These are phyloP conservation scores for Hesperia comma DNA, from an alignment of 2,888 invertebrate genomes.

Conservation along the genomic window DNA sequence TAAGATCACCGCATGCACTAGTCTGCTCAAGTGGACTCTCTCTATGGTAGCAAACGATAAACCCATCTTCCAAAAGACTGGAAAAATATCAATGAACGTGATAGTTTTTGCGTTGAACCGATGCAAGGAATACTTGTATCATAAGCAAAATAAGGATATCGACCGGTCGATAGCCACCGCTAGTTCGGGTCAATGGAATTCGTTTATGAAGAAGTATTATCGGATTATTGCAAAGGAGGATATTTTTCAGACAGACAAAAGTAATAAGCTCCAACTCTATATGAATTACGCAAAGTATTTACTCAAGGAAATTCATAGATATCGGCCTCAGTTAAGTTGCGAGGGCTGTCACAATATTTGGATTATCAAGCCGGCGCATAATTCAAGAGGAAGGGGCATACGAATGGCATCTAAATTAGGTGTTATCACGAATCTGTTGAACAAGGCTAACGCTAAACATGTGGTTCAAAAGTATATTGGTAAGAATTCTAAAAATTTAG, in stretches of 20 bases:
- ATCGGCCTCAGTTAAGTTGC: conserved; percentile 86
- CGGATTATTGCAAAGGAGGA: conserved; percentile 84
- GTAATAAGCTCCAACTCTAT: conserved; percentile 65
- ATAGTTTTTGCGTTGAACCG: conserved; percentile 89
- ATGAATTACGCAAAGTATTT: conserved; percentile 79
- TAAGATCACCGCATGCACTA: conserved; percentile 90
- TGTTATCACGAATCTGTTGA: conserved; percentile 87
- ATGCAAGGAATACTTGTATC: conserved; percentile 86
- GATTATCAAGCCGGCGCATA: conserved; percentile 94
- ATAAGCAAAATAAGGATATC: conserved; percentile 86
- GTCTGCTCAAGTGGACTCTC: conserved; percentile 86
- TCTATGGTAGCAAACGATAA: conserved; percentile 67
- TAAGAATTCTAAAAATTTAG: conserved; percentile 57
- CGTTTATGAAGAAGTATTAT: conserved; percentile 87
- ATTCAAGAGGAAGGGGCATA: conserved; percentile 93
- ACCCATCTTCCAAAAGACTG: conserved; percentile 76
- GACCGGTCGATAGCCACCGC: conserved; percentile 72
- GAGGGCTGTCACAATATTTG: conserved; percentile 94
- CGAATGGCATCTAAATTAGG: conserved; percentile 89
- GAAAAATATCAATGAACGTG: conserved; percentile 81
- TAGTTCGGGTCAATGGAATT: conserved; percentile 86
- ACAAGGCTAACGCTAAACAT: conserved; percentile 85
- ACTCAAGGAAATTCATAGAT: conserved; percentile 83
- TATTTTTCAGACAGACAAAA: conserved; percentile 70
- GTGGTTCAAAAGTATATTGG: conserved; percentile 96